Conservation (phyloP, 2,113 vertebrate genomes). For the Apistogramma diplotaenia region DNA sequence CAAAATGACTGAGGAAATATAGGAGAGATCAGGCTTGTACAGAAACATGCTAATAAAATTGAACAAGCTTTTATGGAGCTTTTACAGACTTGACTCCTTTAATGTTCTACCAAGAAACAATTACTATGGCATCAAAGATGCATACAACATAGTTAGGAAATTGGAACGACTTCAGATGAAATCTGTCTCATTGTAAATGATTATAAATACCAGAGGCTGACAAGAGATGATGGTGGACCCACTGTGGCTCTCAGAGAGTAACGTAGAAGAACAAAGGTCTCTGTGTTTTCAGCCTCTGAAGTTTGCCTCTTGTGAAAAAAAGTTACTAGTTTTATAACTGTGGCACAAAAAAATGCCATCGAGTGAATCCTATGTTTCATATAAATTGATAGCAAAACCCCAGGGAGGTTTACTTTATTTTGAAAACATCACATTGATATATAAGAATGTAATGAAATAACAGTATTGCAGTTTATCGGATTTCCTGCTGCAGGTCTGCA, state of each 20-base stretch:
- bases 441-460: background rate
- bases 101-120: background rate
- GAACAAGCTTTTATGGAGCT: background rate
- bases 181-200: background rate
- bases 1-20: background rate
- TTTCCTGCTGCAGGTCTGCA: background rate
- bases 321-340: background rate
- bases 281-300: background rate
- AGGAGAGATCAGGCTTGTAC: background rate
- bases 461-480: background rate
- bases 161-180: background rate
- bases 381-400: background rate
- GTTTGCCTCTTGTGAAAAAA: background rate
- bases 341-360: background rate
- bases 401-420: background rate
- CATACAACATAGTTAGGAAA: background rate
- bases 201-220: background rate
- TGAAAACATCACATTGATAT: background rate
- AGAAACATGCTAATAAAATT: background rate
- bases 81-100: background rate
- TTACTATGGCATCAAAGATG: background rate
- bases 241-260: constrained; percentile 10
- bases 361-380: background rate
- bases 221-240: constrained; percentile 29
- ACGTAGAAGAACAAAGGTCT: constrained; percentile 37